These are phyloP conservation scores for Falco punctatus DNA, from an alignment of 2,113 vertebrate genomes.

Conservation along the genomic window DNA sequence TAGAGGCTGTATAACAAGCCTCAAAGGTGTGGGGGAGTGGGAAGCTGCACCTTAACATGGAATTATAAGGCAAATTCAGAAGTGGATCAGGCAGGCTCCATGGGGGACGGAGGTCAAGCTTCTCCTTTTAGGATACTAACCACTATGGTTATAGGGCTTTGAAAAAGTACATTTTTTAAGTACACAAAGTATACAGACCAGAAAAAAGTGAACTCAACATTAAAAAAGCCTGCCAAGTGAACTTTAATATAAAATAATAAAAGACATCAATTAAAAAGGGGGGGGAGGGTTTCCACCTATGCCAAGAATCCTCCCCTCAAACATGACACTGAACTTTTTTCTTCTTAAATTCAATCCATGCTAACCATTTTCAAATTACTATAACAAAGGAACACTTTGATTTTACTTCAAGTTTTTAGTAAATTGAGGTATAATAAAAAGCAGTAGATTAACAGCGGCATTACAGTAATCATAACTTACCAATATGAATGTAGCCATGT, in stretches of 20 bases:
- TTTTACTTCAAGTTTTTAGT: background rate
- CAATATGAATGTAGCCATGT: conserved; percentile 98
- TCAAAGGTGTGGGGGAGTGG: background rate
- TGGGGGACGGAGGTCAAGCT: no score
- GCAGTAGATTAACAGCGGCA: background rate
- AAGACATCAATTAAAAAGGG: background rate
- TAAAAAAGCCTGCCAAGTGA: background rate
- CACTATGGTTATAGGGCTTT: background rate
- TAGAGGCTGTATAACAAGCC: background rate
- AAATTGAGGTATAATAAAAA: background rate
- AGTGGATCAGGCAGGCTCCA: background rate
- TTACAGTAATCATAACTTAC: conserved; percentile 75
- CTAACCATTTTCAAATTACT: background rate
- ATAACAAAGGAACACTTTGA: background rate
- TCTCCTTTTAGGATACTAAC: background rate
- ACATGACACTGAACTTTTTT: background rate
- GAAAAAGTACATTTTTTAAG: background rate
- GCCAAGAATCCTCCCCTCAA: background rate
- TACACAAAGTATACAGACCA: background rate
- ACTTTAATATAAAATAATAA: background rate
- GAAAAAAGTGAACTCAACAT: background rate
- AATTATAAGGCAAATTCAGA: background rate
- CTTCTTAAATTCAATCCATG: background rate
- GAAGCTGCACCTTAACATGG: background rate
- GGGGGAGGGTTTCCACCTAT: background rate